A percentile compares a stretch with the other conserved stretches of the same genome.
These are phyloP conservation scores for Brachirus orientalis DNA, from an alignment of 2,113 vertebrate species.

Conservation along the genomic window DNA sequence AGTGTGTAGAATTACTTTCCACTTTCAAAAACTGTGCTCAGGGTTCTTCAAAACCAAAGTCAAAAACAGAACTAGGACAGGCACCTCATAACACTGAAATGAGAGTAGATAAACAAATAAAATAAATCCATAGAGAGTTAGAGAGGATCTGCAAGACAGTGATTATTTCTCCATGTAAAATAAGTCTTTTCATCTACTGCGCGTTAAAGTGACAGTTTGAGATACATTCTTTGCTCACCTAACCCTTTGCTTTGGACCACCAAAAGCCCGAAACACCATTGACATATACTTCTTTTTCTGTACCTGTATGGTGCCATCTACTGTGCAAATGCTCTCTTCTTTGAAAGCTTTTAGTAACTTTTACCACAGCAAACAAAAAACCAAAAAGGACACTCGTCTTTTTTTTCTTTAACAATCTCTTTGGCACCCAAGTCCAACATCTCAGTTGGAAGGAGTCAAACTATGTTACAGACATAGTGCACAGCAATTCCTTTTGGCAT, in stretches of 20 bases:
- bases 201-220: constrained; percentile 57
- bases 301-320: constrained; percentile 44
- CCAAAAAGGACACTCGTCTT: constrained; percentile 14
- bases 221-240: constrained; percentile 54
- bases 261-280: not conserved
- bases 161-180: not conserved
- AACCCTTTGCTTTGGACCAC: constrained; percentile 2
- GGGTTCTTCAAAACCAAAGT: constrained; percentile 1
- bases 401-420: constrained; percentile 54
- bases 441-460: constrained; percentile 27
- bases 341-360: constrained; percentile 50
- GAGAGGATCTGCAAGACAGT: constrained; percentile 8
- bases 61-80: constrained; percentile 5
- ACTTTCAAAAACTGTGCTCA: constrained; percentile 8
- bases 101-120: constrained; percentile 31
- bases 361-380: constrained; percentile 13
- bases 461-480: constrained; percentile 34
- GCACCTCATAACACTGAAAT: constrained; percentile 46
- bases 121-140: constrained; percentile 25
- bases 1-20: not conserved
- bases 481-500: constrained; percentile 22
- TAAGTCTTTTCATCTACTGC: constrained; percentile 35
- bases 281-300: constrained; percentile 10
- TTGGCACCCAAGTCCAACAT: constrained; percentile 54
- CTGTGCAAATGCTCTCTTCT: constrained; percentile 70